These are phyloP conservation scores for Promerops cafer DNA, from an alignment of 2,113 vertebrate genomes.

Conservation along the genomic window DNA sequence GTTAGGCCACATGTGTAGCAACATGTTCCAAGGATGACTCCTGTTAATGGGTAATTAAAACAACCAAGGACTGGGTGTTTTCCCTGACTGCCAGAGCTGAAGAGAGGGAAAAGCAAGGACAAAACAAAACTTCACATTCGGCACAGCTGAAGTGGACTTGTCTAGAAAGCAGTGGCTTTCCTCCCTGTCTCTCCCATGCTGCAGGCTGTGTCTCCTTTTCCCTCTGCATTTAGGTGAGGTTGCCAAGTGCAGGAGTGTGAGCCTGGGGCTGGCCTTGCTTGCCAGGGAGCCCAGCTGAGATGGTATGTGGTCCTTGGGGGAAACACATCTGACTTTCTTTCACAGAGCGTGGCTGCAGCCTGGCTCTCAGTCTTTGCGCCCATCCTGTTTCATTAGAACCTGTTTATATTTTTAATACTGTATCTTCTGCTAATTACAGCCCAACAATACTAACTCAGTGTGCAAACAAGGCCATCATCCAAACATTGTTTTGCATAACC, in stretches of 20 bases:
- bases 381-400: background rate
- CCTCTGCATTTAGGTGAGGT: background rate
- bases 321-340: background rate
- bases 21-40: background rate
- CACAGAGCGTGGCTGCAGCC: accelerated
- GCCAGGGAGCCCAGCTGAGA: background rate
- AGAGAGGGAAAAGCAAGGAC: background rate
- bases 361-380: background rate
- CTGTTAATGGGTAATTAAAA: background rate
- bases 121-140: accelerated
- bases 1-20: background rate
- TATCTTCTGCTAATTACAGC: constrained; percentile 19
- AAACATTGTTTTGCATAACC: constrained; percentile 45
- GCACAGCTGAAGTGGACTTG: background rate
- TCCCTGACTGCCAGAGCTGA: background rate
- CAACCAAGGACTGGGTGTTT: background rate
- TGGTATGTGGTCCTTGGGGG: background rate
- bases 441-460: background rate
- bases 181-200: accelerated
- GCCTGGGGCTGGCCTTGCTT: background rate
- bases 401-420: background rate
- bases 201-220: background rate
- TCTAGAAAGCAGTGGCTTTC: background rate
- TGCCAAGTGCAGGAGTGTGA: background rate
- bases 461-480: constrained; percentile 28